Conservation (phyloP, 37 sponge, comb jelly and placozoan species). For the Crambe crambe region DNA sequence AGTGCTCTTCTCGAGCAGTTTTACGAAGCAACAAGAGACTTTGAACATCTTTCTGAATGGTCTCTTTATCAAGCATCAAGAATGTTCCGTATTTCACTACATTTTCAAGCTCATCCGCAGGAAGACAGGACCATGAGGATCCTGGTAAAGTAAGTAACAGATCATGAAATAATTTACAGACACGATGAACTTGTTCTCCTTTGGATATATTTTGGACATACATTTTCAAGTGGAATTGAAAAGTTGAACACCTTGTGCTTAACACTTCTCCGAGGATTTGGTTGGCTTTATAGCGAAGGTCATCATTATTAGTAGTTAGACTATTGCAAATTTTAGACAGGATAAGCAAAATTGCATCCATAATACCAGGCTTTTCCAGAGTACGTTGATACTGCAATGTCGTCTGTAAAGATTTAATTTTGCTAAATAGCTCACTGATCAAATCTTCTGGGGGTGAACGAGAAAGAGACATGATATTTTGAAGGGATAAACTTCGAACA, state of each 20-base stretch:
- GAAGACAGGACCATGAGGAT: constrained; percentile 39
- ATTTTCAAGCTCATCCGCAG: constrained; percentile 29
- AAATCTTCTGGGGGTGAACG: not conserved
- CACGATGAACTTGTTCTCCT: not conserved
- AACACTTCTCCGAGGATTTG: constrained; percentile 50
- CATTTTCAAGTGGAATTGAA: constrained; percentile 38
- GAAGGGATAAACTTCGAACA: not conserved
- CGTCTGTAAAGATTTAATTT: constrained; percentile 20
- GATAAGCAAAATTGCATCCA: constrained; percentile 17
- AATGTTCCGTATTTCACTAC: not conserved
- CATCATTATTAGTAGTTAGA: not conserved
- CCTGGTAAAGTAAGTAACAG: constrained; percentile 14
- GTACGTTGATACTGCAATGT: not conserved
- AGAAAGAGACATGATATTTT: not conserved
- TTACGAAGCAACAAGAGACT: not conserved
- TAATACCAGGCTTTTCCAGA: not conserved
- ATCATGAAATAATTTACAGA: constrained; percentile 14
- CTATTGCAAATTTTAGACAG: not conserved
- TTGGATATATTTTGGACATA: not conserved
- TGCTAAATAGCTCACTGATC: not conserved
- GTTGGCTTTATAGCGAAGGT: constrained; percentile 10
- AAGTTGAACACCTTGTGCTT: constrained; percentile 49
- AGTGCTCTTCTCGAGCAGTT: not conserved
- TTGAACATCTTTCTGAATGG: not conserved
- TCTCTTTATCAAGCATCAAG: no score